A percentile compares a stretch with the other conserved stretches of the same genome.
These are phyloP conservation scores for Drosophila eohydei DNA, from an alignment of 2,888 invertebrate species.

Conservation along the genomic window DNA sequence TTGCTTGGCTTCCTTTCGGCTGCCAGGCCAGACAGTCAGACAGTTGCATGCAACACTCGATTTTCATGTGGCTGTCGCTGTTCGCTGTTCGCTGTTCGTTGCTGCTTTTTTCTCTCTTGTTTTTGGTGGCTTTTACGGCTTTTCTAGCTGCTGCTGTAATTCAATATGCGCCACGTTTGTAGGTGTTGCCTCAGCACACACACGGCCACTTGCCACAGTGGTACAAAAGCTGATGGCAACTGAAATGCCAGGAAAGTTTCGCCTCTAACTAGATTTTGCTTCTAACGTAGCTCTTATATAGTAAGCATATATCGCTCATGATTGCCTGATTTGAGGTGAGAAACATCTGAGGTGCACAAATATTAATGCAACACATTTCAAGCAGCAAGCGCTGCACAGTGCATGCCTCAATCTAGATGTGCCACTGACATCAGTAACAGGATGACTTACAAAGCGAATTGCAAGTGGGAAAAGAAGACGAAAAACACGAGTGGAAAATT, in stretches of 20 bases:
- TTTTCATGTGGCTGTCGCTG: constrained; percentile 27
- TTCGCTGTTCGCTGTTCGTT: no score
- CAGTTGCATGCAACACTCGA: constrained; percentile 61
- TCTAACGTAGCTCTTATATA: no score
- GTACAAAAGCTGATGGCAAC: constrained; percentile 3
- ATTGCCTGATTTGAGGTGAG: no score
- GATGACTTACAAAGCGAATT: constrained; percentile 47
- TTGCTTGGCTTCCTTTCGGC: constrained; percentile 72
- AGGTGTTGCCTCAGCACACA: constrained; percentile 38
- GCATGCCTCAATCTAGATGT: constrained; percentile 1
- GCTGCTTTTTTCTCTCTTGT: constrained; percentile 14
- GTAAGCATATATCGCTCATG: no score
- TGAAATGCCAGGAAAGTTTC: no score
- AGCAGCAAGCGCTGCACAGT: no score
- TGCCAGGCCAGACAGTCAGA: constrained; percentile 61
- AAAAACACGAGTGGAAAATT: constrained; percentile 48
- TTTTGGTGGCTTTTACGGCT: constrained; percentile 54
- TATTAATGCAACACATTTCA: no score
- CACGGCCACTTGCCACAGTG: constrained; percentile 32
- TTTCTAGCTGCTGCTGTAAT: constrained; percentile 73
- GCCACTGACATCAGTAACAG: constrained; percentile 33
- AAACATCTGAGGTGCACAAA: no score
- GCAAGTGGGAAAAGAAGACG: not conserved
- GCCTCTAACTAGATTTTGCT: no score
- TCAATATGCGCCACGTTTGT: constrained; percentile 55